Evolutionary conservation across 2,888 invertebrate species (phyloP).

Genomic region (Acleris sparsana): DNA sequence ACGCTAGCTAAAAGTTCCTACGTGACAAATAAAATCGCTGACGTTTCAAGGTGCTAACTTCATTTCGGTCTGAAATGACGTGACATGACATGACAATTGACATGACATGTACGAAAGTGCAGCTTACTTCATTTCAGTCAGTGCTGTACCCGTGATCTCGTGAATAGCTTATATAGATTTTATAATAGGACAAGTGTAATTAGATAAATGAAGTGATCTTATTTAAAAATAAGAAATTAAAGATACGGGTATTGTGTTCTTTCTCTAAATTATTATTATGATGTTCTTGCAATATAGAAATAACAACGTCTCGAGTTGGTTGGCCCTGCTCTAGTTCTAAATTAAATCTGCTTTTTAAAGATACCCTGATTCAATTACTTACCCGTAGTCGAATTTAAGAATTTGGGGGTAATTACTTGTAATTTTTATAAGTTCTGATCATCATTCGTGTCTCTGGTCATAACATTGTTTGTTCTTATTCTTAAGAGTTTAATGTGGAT

Average conservation of each 20-base stretch:
- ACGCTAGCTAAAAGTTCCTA: background rate
- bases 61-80: constrained; percentile 5
- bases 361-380: constrained; percentile 1
- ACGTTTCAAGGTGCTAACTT: constrained; percentile 15
- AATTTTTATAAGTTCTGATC: too few relatives aligned
- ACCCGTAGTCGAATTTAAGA: background rate
- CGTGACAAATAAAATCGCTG: background rate
- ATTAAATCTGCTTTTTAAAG: constrained; percentile 51
- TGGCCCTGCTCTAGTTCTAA: constrained; percentile 37
- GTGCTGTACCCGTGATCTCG: constrained; percentile 16
- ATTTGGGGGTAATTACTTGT: background rate
- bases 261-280: background rate
- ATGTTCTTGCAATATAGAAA: constrained; percentile 4
- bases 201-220: constrained; percentile 34
- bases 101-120: constrained; percentile 1
- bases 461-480: too few relatives aligned
- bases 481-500: too few relatives aligned
- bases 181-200: constrained; percentile 31
- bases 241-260: constrained; percentile 22
- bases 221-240: constrained; percentile 23
- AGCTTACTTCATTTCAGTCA: constrained; percentile 17
- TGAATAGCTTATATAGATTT: constrained; percentile 27
- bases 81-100: background rate
- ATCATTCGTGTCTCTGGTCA: too few relatives aligned
- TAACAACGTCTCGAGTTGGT: constrained; percentile 21